Base-by-base conservation (phyloP, 2,113 vertebrate genomes). In the Junco hyemalis region DNA sequence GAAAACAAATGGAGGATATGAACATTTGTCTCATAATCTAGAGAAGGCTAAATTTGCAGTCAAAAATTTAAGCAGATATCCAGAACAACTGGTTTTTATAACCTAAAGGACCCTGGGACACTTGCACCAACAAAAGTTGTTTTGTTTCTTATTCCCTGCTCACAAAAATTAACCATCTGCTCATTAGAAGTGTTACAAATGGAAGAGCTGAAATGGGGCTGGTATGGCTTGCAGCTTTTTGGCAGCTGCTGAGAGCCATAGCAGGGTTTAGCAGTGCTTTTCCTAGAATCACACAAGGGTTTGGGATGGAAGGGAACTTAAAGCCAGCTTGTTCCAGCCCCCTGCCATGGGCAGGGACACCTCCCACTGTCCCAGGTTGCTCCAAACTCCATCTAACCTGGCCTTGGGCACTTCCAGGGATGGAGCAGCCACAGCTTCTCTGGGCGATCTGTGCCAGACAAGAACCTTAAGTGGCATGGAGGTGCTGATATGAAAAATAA, bases 141-240 rank as follows among this genome's bases (percentile, higher is more conserved):
- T 85, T 88, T 77, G 64, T 73, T 92, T 92, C 76, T 88, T 56
- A 42, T 73, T 48, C 54, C 19, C 8, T 1, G 5, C 38, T 63
- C 69, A 20, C 57, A 87, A 92, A 90, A 91, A 89, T 85, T 64
- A 93, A 61, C 86, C 78, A 85, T 92, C 81, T 94, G 81, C 94
- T 95, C 87, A 72, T 95, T 93, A 92, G 70, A 69, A 77, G 40
- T 89, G 94, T 72, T 89, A 82, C 12, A 76, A 95, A 79, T 76
- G 78, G 77, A 68, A 54, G 91, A 81, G 47, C 7, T 3, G 8
- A 36, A 74, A 22, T 10, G 33, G 73, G 69, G 35, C 81, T 89
- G 81, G 33, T 88, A 50, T 91, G 89, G 61, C 45, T 93, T 78
- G 69, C 91, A 95, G 89, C 66, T 87, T 95, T 93, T 76, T 93